Evolutionary conservation across 2,888 invertebrate genomes (phyloP).

Genomic region (Mythimna vitellina): DNA sequence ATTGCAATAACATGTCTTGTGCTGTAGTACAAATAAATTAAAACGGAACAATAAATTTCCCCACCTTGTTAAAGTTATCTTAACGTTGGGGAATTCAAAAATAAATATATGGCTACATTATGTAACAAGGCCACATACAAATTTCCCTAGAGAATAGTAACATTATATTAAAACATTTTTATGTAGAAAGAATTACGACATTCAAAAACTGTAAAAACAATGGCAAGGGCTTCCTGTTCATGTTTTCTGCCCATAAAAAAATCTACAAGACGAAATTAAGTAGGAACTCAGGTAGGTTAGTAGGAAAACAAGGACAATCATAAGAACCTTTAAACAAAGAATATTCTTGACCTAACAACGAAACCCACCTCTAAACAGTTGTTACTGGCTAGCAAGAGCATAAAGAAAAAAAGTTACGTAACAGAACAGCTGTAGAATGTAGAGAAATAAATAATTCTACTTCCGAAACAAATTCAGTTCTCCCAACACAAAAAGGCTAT

Average conservation of each 20-base stretch:
- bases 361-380: slow-evolving; percentile 11
- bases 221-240: neutral
- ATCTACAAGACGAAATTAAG: neutral
- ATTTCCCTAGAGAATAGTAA: slow-evolving; percentile 23
- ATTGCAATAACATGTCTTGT: neutral
- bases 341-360: slow-evolving; percentile 7
- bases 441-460: neutral
- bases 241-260: neutral
- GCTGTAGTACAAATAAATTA: neutral
- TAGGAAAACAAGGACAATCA: neutral
- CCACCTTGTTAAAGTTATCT: neutral
- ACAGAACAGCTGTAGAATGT: slow-evolving; percentile 3
- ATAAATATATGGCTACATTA: neutral
- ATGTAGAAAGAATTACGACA: slow-evolving; percentile 4
- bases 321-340: slow-evolving; percentile 2
- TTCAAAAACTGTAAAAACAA: neutral
- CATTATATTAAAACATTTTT: neutral
- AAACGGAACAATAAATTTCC: neutral
- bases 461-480: slow-evolving; percentile 14
- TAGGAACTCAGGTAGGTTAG: too few relatives aligned
- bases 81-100: slow-evolving; percentile 24
- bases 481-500: slow-evolving; percentile 26
- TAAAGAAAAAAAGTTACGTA: slow-evolving; percentile 29
- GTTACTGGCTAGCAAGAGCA: neutral
- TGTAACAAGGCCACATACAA: slow-evolving; percentile 1